Conservation (phyloP, 2,113 vertebrate genomes). For the Helogale parvula region DNA sequence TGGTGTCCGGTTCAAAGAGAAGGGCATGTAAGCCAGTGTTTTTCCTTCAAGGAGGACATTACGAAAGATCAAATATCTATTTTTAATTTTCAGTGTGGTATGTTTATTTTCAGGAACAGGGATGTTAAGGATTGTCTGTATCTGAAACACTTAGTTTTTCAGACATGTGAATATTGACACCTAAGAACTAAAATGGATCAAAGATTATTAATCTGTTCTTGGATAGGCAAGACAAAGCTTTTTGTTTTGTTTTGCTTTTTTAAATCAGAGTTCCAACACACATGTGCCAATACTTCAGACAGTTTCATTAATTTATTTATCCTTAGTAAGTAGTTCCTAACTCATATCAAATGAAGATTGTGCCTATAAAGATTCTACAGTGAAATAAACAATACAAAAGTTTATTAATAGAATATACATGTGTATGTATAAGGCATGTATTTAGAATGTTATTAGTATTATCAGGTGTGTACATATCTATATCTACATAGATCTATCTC, state of each 20-base stretch:
- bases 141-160: constrained; percentile 19
- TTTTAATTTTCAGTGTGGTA: not conserved
- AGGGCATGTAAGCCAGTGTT: not conserved
- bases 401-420: not conserved
- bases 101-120: constrained; percentile 44
- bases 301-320: not conserved
- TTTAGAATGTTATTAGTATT: not conserved
- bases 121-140: constrained; percentile 14
- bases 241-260: not conserved
- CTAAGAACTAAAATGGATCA: constrained; percentile 5
- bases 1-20: constrained; percentile 29
- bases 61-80: constrained; percentile 8
- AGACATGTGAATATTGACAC: constrained; percentile 45
- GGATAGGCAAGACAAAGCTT: not conserved
- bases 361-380: not conserved
- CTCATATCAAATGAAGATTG: not conserved
- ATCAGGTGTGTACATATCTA: not conserved
- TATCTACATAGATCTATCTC: too few species aligned
- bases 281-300: not conserved
- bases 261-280: not conserved
- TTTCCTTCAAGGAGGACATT: constrained; percentile 32
- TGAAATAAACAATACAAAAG: not conserved
- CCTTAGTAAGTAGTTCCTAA: constrained; percentile 14
- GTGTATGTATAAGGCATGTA: not conserved
- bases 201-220: constrained; percentile 28